Evolutionary conservation across 1,140 invertebrate genomes (phyloP).

Genomic region (Microplitis mediator): DNA sequence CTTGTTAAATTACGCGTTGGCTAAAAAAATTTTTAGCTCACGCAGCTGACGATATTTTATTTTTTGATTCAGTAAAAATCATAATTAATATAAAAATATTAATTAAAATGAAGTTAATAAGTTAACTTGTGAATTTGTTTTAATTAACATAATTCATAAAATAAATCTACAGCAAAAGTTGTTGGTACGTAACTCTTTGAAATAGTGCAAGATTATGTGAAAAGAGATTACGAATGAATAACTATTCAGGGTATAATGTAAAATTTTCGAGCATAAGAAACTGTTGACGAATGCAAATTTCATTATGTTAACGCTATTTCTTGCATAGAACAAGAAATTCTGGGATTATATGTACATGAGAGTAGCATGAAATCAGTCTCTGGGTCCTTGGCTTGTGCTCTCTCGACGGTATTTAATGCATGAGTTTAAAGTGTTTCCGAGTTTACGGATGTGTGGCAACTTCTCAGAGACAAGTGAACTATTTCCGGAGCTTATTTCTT

Average conservation of each 20-base stretch:
- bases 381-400: neutral
- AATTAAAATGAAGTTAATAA: neutral
- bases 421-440: constrained; percentile 30
- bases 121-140: too few relatives aligned
- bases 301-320: neutral
- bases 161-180: too few relatives aligned
- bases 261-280: too few relatives aligned
- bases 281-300: too few relatives aligned
- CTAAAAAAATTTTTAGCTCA: neutral
- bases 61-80: neutral
- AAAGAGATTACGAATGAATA: too few relatives aligned
- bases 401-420: neutral
- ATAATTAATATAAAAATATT: neutral
- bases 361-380: neutral
- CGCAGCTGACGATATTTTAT: neutral
- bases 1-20: constrained; percentile 6
- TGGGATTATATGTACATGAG: neutral
- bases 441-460: constrained; percentile 30
- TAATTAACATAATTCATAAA: too few relatives aligned
- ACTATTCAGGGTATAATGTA: too few relatives aligned
- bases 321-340: neutral
- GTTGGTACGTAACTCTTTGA: too few relatives aligned
- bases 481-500: constrained; percentile 30
- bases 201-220: too few relatives aligned
- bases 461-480: constrained; percentile 24